Percentiles rank a stretch among this genome's conserved stretches.
phyloP scores from a whole-genome alignment of 2,888 invertebrate genomes.

The Tipula confusa region DNA sequence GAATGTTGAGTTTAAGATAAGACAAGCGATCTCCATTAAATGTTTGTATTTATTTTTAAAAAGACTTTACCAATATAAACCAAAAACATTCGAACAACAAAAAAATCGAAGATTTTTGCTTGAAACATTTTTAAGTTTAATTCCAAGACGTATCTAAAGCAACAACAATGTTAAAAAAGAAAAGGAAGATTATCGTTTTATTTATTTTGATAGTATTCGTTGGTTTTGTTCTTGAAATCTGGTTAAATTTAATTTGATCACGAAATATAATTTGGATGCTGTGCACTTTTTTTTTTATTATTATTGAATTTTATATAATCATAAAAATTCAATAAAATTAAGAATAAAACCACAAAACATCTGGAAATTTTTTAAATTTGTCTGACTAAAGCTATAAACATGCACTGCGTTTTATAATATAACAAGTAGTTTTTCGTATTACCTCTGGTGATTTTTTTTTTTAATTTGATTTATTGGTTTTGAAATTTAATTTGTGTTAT shows the following conservation, averaged over 20 bases:
- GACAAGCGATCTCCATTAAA: not conserved
- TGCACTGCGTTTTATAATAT: not conserved
- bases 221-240: conserved; percentile 12
- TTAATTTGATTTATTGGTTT: not conserved
- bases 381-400: not conserved
- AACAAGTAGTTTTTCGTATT: not conserved
- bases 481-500: not conserved
- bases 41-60: not conserved
- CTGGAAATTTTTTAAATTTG: not conserved
- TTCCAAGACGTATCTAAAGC: not conserved
- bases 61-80: no score
- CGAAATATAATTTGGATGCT: conserved; percentile 25
- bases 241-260: conserved; percentile 20
- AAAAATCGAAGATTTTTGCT: not conserved
- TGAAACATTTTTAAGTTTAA: not conserved
- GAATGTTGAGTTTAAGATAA: not conserved
- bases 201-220: not conserved
- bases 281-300: conserved; percentile 25
- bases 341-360: not conserved
- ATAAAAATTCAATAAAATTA: conserved; percentile 3
- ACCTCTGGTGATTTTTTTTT: not conserved
- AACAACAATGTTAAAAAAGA: not conserved
- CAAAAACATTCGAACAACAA: no score
- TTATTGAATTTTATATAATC: not conserved
- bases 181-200: not conserved